Evolutionary conservation across 2,888 invertebrate genomes (phyloP).

Genomic region (Leptinotarsa haldemani): DNA sequence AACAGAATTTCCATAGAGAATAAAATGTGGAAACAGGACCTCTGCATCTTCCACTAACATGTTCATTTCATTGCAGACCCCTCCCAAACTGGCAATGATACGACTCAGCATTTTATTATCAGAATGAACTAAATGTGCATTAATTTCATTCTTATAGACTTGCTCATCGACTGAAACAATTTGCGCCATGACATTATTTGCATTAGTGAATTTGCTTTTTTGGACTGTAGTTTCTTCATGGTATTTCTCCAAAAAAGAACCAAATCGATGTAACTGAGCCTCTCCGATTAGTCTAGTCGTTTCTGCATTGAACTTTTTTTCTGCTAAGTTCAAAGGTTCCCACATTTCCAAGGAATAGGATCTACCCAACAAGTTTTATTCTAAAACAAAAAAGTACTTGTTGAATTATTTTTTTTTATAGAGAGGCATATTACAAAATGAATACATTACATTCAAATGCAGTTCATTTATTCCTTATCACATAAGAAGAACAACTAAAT

Average conservation of each 20-base stretch:
- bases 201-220: constrained; percentile 58
- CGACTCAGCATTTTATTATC: constrained; percentile 86
- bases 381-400: not conserved
- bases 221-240: constrained; percentile 59
- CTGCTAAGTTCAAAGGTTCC: constrained; percentile 58
- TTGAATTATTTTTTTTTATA: not conserved
- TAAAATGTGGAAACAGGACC: constrained; percentile 72
- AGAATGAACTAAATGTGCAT: constrained; percentile 80
- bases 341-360: constrained; percentile 53
- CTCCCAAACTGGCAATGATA: constrained; percentile 82
- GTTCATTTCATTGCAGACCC: constrained; percentile 82
- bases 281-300: constrained; percentile 68
- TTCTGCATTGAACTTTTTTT: constrained; percentile 63
- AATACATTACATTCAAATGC: constrained; percentile 4
- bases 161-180: constrained; percentile 51
- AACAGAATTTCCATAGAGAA: constrained; percentile 75
- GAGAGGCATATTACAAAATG: not conserved
- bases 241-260: constrained; percentile 68
- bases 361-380: not conserved
- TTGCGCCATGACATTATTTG: constrained; percentile 48
- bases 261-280: constrained; percentile 68
- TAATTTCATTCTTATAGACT: constrained; percentile 71
- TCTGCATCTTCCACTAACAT: constrained; percentile 76
- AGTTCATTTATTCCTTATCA: no score
- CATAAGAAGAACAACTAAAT: no score